Conservation (phyloP, 1,140 invertebrate species). For the Marisa cornuarietis region DNA sequence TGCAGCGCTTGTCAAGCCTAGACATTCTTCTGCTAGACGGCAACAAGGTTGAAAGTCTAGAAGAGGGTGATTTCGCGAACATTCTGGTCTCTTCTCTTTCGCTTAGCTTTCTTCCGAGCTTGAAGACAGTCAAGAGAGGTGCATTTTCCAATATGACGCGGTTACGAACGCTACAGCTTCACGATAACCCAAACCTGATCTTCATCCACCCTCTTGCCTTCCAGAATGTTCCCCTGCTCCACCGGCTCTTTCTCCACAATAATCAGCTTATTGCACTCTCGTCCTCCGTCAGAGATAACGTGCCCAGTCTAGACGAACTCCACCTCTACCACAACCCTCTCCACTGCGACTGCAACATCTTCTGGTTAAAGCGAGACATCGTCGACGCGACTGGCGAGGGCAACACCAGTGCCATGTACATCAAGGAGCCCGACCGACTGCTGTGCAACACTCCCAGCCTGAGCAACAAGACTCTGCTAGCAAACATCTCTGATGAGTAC, state of each 20-base stretch:
- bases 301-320: constrained; percentile 57
- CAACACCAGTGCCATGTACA: constrained; percentile 1
- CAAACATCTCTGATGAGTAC: constrained; percentile 47
- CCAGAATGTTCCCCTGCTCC: constrained; percentile 56
- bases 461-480: constrained; percentile 46
- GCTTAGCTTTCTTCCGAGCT: constrained; percentile 60
- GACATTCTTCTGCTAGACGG: constrained; percentile 54
- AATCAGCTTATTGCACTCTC: constrained; percentile 63
- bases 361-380: constrained; percentile 63
- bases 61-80: constrained; percentile 55
- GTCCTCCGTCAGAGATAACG: constrained; percentile 41
- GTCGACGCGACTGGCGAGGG: constrained; percentile 5
- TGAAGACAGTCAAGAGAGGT: constrained; percentile 61
- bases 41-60: constrained; percentile 53
- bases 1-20: constrained; percentile 44
- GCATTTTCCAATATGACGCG: constrained; percentile 65
- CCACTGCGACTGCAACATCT: constrained; percentile 68
- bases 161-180: constrained; percentile 59
- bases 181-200: constrained; percentile 63
- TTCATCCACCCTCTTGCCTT: constrained; percentile 66
- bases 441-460: constrained; percentile 57
- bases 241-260: constrained; percentile 63
- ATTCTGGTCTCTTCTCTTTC: constrained; percentile 58
- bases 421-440: constrained; percentile 57
- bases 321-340: constrained; percentile 66